These are phyloP conservation scores for Ibidorhyncha struthersii DNA, from an alignment of 2,113 vertebrate species.

Conservation along the genomic window DNA sequence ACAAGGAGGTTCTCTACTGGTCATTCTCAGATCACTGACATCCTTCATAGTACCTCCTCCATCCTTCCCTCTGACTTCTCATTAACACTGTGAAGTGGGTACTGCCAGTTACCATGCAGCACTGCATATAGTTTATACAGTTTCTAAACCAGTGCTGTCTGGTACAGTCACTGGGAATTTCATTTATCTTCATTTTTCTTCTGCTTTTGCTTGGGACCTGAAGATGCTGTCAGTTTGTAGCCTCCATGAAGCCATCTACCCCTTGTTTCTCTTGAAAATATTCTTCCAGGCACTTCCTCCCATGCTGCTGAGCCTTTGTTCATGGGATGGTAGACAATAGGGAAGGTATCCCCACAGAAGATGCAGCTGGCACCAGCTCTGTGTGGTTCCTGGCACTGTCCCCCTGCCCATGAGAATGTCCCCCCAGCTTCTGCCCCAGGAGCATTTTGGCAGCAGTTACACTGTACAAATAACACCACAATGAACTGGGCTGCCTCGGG, in stretches of 20 bases:
- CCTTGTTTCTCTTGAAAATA: not conserved
- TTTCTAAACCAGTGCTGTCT: not conserved
- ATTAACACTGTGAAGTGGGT: accelerated
- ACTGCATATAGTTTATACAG: not conserved
- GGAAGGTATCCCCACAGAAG: not conserved
- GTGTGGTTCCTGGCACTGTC: not conserved
- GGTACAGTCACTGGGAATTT: not conserved
- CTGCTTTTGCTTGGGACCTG: not conserved
- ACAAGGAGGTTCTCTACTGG: not conserved
- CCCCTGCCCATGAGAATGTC: accelerated
- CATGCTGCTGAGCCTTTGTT: not conserved
- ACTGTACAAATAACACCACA: no score
- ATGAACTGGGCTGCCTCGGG: not conserved
- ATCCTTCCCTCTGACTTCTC: not conserved
- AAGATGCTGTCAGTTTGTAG: not conserved
- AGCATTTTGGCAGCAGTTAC: not conserved
- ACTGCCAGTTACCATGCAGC: no score
- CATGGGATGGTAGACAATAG: not conserved
- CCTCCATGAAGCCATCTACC: not conserved
- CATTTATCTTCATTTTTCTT: not conserved
- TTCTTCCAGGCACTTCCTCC: not conserved
- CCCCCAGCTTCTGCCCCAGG: not conserved
- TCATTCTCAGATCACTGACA: not conserved
- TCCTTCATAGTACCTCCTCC: not conserved
- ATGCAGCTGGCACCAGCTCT: accelerated